Conservation (phyloP, 2,797 vertebrate genomes). For the Chaetophractus vellerosus region DNA sequence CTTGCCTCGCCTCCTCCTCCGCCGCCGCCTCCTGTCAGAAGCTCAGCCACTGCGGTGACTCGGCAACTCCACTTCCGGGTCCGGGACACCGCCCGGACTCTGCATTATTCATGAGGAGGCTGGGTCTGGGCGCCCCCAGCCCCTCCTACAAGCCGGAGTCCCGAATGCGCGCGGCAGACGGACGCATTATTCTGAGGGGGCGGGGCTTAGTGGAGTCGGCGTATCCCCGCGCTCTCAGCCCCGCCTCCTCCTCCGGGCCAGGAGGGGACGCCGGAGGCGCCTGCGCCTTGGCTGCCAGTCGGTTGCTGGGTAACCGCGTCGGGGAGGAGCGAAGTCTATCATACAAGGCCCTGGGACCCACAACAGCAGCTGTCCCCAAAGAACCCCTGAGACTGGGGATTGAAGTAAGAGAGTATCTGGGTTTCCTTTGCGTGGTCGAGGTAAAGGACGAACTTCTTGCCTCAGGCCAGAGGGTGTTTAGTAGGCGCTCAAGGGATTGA, state of each 20-base stretch:
- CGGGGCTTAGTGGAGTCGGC: slow-evolving; percentile 34
- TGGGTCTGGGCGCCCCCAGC: background rate
- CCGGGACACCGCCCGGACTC: slow-evolving; percentile 78
- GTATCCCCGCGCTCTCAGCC: background rate
- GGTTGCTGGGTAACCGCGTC: slow-evolving; percentile 86
- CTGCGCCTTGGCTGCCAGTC: slow-evolving; percentile 65
- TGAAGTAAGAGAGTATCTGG: background rate
- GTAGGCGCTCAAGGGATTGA: background rate
- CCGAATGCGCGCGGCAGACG: fast-evolving
- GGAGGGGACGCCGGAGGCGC: background rate
- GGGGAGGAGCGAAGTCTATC: slow-evolving; percentile 65
- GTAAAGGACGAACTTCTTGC: slow-evolving; percentile 78
- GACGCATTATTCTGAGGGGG: slow-evolving; percentile 25
- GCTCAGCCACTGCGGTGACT: slow-evolving; percentile 94
- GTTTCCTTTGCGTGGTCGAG: slow-evolving; percentile 83
- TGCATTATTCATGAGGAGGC: slow-evolving; percentile 82
- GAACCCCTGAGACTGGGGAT: slow-evolving; percentile 56
- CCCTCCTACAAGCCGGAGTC: slow-evolving; percentile 25
- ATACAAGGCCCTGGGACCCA: slow-evolving; percentile 65
- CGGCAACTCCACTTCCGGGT: slow-evolving; percentile 95
- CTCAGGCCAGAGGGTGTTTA: background rate
- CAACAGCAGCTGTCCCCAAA: slow-evolving; percentile 73
- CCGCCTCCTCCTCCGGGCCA: background rate
- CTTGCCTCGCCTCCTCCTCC: slow-evolving; percentile 80
- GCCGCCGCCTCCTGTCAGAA: slow-evolving; percentile 90